Percentiles rank a stretch among this genome's conserved stretches.
phyloP scores from a whole-genome alignment of 1,140 invertebrate genomes.

The Pygmarrhopalites habei region DNA sequence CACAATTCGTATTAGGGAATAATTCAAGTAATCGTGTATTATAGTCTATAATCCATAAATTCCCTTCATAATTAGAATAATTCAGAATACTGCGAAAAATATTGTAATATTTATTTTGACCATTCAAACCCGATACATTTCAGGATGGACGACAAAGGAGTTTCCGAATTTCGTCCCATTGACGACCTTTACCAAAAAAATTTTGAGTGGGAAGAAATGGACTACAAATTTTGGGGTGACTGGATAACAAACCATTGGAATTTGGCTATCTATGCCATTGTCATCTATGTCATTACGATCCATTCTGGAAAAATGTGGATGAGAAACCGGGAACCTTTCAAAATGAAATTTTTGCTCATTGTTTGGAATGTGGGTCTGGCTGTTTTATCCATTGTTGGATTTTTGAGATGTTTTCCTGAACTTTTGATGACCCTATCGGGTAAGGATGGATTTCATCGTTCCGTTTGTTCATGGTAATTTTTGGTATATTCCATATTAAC shows the following conservation, averaged over 20 bases:
- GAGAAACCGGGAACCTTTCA: slow-evolving; percentile 3
- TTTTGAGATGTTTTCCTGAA: slow-evolving; percentile 15
- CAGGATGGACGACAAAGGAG: too few species aligned
- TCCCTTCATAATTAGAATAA: too few species aligned
- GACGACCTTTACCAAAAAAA: too few species aligned
- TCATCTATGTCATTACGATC: slow-evolving; percentile 1
- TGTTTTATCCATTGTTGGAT: slow-evolving; percentile 15
- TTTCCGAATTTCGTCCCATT: too few species aligned
- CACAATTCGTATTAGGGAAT: too few species aligned
- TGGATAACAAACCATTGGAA: neutral
- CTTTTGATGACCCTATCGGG: neutral
- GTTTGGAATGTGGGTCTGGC: slow-evolving; percentile 16
- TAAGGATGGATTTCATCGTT: slow-evolving; percentile 14
- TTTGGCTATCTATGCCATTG: neutral
- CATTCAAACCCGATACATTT: too few species aligned
- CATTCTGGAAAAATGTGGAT: neutral
- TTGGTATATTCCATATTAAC: too few species aligned
- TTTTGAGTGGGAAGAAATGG: neutral
- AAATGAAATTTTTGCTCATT: neutral
- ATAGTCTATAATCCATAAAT: too few species aligned
- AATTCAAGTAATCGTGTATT: too few species aligned
- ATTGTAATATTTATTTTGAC: too few species aligned
- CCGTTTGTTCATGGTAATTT: slow-evolving; percentile 16
- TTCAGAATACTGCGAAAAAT: too few species aligned
- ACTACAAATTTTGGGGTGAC: neutral